Evolutionary conservation across 2,113 vertebrate genomes (phyloP).

Genomic region (Proteles cristata): DNA sequence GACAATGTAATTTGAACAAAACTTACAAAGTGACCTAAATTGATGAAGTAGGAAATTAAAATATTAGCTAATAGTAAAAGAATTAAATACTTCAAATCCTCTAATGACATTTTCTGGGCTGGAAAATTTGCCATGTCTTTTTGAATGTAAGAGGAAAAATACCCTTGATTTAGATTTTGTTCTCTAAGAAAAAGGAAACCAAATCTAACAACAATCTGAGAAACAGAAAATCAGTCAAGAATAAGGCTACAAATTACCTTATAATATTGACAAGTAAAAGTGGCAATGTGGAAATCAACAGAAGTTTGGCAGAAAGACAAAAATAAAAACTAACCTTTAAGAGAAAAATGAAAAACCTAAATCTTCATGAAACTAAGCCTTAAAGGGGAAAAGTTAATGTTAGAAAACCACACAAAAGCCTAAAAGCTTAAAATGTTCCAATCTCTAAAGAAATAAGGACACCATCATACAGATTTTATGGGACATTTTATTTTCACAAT

Average conservation of each 20-base stretch:
- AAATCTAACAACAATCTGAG: slow-evolving; percentile 9
- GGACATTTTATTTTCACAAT: slow-evolving; percentile 68
- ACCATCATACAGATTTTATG: slow-evolving; percentile 63
- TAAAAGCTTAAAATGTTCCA: slow-evolving; percentile 54
- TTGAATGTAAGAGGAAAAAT: not conserved
- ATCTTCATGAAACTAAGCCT: slow-evolving; percentile 46
- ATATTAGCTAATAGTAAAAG: slow-evolving; percentile 19
- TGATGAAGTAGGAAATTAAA: slow-evolving; percentile 14
- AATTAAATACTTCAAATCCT: not conserved
- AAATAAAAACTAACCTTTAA: slow-evolving; percentile 32
- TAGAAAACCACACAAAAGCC: slow-evolving; percentile 41
- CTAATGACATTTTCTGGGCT: not conserved
- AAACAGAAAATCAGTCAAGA: not conserved
- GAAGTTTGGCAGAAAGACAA: slow-evolving; percentile 34
- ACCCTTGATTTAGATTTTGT: not conserved
- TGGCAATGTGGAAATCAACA: not conserved
- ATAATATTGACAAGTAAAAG: not conserved
- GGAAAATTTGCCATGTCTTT: not conserved
- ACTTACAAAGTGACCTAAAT: not conserved
- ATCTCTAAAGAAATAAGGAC: slow-evolving; percentile 62
- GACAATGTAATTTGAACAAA: not conserved
- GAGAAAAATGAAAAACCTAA: slow-evolving; percentile 4
- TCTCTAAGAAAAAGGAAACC: not conserved
- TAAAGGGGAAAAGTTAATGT: slow-evolving; percentile 36
- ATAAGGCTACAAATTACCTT: not conserved